Percentiles rank a stretch among this genome's conserved stretches.
phyloP scores from a whole-genome alignment of 2,797 vertebrate species.

The Tadarida brasiliensis region DNA sequence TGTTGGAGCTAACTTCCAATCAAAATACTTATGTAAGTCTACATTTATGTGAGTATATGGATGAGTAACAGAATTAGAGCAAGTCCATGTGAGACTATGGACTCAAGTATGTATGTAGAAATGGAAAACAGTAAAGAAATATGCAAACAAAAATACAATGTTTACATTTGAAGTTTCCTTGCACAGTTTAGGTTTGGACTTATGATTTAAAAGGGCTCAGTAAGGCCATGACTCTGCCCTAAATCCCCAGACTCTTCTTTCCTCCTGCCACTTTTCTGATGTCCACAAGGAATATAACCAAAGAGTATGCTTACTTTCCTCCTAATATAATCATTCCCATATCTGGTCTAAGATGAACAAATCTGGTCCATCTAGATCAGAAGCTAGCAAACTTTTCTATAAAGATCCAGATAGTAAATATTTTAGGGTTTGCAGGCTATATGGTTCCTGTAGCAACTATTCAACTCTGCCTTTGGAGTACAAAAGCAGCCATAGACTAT shows the following conservation, averaged over 20 bases:
- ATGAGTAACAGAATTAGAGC: conserved; percentile 27
- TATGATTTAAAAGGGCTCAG: neutral
- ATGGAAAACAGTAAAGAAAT: conserved; percentile 47
- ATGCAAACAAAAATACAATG: neutral
- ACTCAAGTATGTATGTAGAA: neutral
- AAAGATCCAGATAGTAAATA: neutral
- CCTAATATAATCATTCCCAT: neutral
- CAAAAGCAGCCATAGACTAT: neutral
- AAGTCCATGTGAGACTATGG: neutral
- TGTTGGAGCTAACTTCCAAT: conserved; percentile 32
- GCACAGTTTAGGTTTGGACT: conserved; percentile 13
- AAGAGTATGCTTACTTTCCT: neutral
- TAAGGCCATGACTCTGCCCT: neutral
- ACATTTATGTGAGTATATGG: neutral
- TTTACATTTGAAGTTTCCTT: conserved; percentile 24
- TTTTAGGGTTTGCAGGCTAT: conserved; percentile 34
- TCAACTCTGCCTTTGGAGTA: neutral
- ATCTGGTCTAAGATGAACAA: neutral
- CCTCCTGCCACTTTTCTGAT: neutral
- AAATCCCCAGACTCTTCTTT: neutral
- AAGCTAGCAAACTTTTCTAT: neutral
- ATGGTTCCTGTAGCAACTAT: neutral
- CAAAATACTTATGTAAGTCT: neutral
- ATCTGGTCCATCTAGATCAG: neutral
- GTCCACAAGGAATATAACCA: neutral